A percentile compares a stretch with the other conserved stretches of the same genome.
These are phyloP conservation scores for Eulacestoma nigropectus DNA, from an alignment of 2,113 vertebrate species.

Conservation along the genomic window DNA sequence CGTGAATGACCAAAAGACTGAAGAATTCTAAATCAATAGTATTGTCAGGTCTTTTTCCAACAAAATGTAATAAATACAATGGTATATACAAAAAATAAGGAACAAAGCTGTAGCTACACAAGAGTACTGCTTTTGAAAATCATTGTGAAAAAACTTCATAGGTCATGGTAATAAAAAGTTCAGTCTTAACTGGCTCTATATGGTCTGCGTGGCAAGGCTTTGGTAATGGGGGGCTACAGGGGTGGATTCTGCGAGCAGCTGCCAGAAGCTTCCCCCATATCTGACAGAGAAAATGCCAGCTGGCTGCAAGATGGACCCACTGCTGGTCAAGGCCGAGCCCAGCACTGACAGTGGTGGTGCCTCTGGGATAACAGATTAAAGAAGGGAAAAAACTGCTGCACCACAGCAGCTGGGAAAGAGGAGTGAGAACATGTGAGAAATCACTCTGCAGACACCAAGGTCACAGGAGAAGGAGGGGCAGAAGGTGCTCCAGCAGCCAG, in stretches of 20 bases:
- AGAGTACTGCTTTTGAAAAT: neutral
- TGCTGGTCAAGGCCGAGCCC: fast-evolving
- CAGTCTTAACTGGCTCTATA: neutral
- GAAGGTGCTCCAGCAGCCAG: neutral
- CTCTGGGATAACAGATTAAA: neutral
- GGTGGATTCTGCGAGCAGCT: neutral
- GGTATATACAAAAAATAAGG: neutral
- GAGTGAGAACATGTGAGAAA: neutral
- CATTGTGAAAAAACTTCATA: neutral
- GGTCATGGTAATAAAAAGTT: neutral
- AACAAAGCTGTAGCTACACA: neutral
- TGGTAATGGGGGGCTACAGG: neutral
- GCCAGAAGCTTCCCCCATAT: neutral
- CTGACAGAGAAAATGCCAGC: neutral
- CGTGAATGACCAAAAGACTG: neutral
- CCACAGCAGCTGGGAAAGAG: neutral
- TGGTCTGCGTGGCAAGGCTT: neutral
- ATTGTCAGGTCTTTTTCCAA: neutral
- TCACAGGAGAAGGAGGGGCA: neutral
- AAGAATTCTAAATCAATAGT: neutral
- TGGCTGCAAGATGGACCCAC: neutral
- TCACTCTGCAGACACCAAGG: neutral
- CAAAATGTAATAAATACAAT: neutral
- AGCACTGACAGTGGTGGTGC: neutral
- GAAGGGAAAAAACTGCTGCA: neutral